Evolutionary conservation across 1,140 invertebrate species (phyloP).

Genomic region (Pentalonia nigronervosa): DNA sequence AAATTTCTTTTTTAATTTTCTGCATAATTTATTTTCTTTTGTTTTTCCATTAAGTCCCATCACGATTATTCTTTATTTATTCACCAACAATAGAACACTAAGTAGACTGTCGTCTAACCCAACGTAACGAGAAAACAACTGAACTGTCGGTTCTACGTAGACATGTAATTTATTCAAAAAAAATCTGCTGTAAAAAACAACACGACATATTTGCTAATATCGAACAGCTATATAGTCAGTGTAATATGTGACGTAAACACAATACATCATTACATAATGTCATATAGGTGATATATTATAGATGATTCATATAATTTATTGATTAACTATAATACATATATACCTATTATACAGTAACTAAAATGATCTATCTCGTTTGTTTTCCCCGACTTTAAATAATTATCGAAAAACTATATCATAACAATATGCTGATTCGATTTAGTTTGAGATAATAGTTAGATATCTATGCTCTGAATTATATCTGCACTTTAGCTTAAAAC

Average conservation of each 20-base stretch:
- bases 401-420: not conserved
- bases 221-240: not conserved
- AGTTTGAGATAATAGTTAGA: not conserved
- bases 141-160: not conserved
- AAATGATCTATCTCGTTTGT: not conserved
- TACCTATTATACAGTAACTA: not conserved
- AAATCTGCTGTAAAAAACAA: not conserved
- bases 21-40: not conserved
- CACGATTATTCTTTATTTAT: not conserved
- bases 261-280: not conserved
- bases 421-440: too few species aligned
- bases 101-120: not conserved
- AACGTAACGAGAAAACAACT: not conserved
- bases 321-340: not conserved
- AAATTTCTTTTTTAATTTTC: slow-evolving; percentile 2
- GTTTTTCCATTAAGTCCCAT: not conserved
- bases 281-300: not conserved
- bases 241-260: slow-evolving; percentile 6
- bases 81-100: not conserved
- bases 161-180: slow-evolving; percentile 13
- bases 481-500: not conserved
- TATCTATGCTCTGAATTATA: not conserved
- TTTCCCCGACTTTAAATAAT: not conserved
- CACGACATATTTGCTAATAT: slow-evolving; percentile 11
- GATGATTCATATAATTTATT: not conserved